Evolutionary conservation across 2,888 invertebrate genomes (phyloP).

Genomic region (Ichneumoninae sp.): DNA sequence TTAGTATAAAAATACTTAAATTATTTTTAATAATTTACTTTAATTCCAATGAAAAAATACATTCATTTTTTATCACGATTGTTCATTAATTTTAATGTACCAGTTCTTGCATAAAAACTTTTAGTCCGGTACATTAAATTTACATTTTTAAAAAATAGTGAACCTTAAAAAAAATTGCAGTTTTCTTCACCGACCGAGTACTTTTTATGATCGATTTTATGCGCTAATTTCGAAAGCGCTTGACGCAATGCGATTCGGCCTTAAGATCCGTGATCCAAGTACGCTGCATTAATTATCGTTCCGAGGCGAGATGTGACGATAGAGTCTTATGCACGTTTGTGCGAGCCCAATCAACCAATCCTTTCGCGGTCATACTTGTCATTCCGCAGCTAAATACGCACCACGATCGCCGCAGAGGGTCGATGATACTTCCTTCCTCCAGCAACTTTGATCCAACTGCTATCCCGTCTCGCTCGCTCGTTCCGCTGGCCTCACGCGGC

Average conservation of each 20-base stretch:
- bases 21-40: no score
- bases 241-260: neutral
- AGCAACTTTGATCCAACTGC: slow-evolving; percentile 5
- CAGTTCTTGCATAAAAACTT: no score
- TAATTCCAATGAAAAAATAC: no score
- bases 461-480: slow-evolving; percentile 18
- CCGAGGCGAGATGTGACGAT: neutral
- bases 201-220: no score
- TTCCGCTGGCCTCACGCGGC: slow-evolving; percentile 42
- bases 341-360: slow-evolving; percentile 31
- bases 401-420: neutral
- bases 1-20: no score
- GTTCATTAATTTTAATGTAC: no score
- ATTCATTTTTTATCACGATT: no score
- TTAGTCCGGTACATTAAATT: no score
- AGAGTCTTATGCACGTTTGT: neutral
- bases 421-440: slow-evolving; percentile 53
- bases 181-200: no score
- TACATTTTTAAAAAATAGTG: no score
- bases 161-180: no score
- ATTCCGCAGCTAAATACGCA: neutral
- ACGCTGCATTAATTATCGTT: neutral
- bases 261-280: neutral
- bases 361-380: slow-evolving; percentile 37
- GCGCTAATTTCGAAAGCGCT: no score